phyloP scores from a whole-genome alignment of 2,113 vertebrate genomes.

The Ailurus styani region DNA sequence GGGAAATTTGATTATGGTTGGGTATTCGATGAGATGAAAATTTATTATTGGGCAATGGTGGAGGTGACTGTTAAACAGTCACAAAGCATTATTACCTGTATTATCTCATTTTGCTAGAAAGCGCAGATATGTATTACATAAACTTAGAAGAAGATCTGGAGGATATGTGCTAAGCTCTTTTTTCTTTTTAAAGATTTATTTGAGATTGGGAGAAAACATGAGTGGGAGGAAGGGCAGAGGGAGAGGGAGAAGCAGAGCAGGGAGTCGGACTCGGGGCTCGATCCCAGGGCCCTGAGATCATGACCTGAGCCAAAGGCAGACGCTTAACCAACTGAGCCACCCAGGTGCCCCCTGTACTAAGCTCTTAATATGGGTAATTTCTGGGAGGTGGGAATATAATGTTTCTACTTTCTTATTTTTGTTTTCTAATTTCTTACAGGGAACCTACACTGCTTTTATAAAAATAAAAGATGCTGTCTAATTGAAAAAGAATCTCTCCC shows the following conservation, averaged over 20 bases:
- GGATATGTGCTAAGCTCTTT: neutral
- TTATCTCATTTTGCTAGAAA: slow-evolving; percentile 6
- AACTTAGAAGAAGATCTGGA: neutral
- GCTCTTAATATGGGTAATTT: neutral
- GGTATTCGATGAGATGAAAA: slow-evolving; percentile 2
- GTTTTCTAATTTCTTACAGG: slow-evolving; percentile 10
- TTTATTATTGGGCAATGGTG: neutral
- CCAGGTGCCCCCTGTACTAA: neutral
- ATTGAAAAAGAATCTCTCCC: neutral
- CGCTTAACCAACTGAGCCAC: neutral
- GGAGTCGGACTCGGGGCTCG: neutral
- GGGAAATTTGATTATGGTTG: neutral
- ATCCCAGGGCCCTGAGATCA: neutral
- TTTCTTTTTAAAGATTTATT: neutral
- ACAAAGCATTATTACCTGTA: neutral
- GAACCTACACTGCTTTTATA: neutral
- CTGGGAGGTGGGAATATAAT: neutral
- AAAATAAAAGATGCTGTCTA: neutral
- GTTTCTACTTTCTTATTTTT: neutral
- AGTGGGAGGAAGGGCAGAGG: too few relatives aligned
- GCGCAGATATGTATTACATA: neutral
- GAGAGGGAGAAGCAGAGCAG: neutral
- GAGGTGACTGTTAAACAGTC: neutral
- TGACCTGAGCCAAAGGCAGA: neutral
- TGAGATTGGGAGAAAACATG: too few relatives aligned